Base-by-base conservation (phyloP, 2,113 vertebrate species). In the zebrafish (Danio rerio) region DNA sequence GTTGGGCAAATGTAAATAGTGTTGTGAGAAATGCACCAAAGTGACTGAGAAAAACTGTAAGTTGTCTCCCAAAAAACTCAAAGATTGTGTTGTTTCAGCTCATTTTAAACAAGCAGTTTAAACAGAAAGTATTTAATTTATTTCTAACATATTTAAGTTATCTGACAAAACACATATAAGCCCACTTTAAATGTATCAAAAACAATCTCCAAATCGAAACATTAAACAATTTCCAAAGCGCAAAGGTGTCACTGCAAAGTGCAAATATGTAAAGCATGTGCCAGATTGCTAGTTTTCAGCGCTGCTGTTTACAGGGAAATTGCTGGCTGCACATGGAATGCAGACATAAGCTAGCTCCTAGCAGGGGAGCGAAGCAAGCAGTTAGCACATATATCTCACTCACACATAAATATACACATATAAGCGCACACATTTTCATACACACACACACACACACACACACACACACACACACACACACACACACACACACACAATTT, bases 361-460 rank as follows among this genome's bases (percentile, higher is more conserved):
- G 43, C 73, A 61, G 45, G 73, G 21, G 50, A 78, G 74, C 12
- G 7, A 83, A 61, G 18, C 40, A 52, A 59, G 49, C 20, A 78
- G 59, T 78, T 78, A 65, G 15, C 47, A 42, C 47, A 43, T 78
- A 40, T 8, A 52, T 53, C 52, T 42, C 21, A 83, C 31, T 78
- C 68, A 80, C 77, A 49, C 7, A 83, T 2, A 18, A 4, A 71
- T 62, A 50, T 70, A 20, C 56, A 55, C 55, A 20, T 58, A 63
- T 9, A 16, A 59, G 16, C 66, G 21, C 9, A 63, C 55, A 79
- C 47, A 56, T 68, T 40, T 21, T n/a, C n/a, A 9, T 68, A 3
- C 18, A 0, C 15, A 7, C 12, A n/a, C 52, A n/a, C 71, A 56
- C n/a, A 53, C 15, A 15, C 3, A 9, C 49, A 52, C 49, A 52